phyloP scores from a whole-genome alignment of 2,113 vertebrate species.

The Stigmatopora argus region DNA sequence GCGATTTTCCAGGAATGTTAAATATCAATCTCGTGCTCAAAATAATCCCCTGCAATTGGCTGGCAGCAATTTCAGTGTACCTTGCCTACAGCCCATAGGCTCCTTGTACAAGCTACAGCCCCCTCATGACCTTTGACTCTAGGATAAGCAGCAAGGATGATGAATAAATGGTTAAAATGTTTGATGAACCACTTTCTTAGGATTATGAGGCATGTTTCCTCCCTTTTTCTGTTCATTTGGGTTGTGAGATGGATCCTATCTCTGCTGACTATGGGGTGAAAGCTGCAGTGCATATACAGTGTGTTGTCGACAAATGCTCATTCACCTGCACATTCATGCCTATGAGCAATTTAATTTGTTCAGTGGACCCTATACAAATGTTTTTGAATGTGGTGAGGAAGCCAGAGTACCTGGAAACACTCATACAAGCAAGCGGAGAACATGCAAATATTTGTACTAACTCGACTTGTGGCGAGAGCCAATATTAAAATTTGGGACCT shows the following conservation, averaged over 20 bases:
- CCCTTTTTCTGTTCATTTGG: background rate
- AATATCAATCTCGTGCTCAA: no score
- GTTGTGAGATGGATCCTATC: background rate
- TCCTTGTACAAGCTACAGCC: no score
- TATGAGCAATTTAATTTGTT: background rate
- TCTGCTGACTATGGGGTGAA: background rate
- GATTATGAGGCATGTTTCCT: background rate
- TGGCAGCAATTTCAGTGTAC: no score
- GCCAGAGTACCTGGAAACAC: no score
- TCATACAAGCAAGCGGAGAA: background rate
- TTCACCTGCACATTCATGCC: background rate
- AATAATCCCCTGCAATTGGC: no score
- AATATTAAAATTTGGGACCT: background rate
- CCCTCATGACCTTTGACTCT: no score
- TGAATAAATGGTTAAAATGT: background rate
- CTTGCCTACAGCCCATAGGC: no score
- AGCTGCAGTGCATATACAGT: background rate
- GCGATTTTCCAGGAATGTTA: no score
- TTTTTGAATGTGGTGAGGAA: background rate
- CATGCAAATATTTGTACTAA: background rate
- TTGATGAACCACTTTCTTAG: background rate
- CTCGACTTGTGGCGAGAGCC: background rate
- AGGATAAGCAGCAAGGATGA: no score
- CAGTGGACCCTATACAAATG: background rate
- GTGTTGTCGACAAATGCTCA: background rate